Evolutionary conservation across 1,140 invertebrate genomes (phyloP), one percentile per base, ranked within the genome.

Genomic region (Trichonephila clavata): DNA sequence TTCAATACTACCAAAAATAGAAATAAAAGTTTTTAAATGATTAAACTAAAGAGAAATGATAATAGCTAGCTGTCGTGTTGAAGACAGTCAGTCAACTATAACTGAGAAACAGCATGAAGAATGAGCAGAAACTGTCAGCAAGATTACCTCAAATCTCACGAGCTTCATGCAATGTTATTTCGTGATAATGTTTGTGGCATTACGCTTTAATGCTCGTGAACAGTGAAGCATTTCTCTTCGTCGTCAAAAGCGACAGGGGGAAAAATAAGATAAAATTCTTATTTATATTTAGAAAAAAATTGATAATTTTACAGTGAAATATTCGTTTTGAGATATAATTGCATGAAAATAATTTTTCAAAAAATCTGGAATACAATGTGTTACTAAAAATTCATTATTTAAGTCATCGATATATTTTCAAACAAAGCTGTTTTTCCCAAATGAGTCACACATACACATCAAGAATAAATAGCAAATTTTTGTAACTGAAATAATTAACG

Each of bases 51-150:
- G 0, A 39, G 20, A 27, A 18, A 18, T 7, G 14, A 77, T 39
- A 77, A 77, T 39, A 5, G 71, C 16, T 32, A 32, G 71, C 14
- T 77, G 27, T 18, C 71, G 32, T 14, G 71, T 77, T 14, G 18
- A 32, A 50, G 50, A 7, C 39, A 77, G 27, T 32, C 71, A 77
- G 13, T 39, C 71, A 77, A 18, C 71, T 77, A 77, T 39, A 77
- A 77, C 71, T 1, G 27, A 77, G 10, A 32, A 39, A 77, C 39
- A 77, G 71, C 32, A 18, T 27, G 27, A 32, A 27, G 10, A 50
- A 27, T 77, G 24, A 77, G 13, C 71, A 77, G 7, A 27, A 77
- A 77, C 71, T 77, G 71, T 77, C 71, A 77, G 16, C 71, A 77
- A 32, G 27, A 13, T 63, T 63, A 50, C 50, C 24, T 77, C 27